These are phyloP conservation scores for Agrotis clavis DNA, from an alignment of 2,888 invertebrate species.

Conservation along the genomic window DNA sequence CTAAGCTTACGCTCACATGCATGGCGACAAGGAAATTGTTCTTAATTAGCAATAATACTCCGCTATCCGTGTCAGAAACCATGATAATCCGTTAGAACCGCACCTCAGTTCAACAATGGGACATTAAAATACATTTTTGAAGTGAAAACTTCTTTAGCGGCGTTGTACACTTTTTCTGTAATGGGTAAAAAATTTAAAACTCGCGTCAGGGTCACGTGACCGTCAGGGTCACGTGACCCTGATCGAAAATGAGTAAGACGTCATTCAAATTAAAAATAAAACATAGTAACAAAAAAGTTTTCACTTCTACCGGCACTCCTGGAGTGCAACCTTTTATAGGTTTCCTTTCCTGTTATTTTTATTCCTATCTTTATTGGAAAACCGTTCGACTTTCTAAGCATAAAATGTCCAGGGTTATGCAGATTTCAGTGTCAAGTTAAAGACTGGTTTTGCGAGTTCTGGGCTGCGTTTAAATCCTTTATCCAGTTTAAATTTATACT, in stretches of 20 bases:
- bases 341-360: conserved; percentile 4
- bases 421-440: not conserved
- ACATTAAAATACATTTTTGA: conserved; percentile 14
- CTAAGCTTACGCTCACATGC: conserved; percentile 23
- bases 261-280: too few relatives aligned
- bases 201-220: too few relatives aligned
- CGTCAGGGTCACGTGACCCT: too few relatives aligned
- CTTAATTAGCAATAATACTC: conserved; percentile 23
- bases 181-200: too few relatives aligned
- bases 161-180: too few relatives aligned
- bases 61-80: conserved; percentile 24
- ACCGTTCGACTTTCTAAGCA: conserved; percentile 36
- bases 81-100: conserved; percentile 24
- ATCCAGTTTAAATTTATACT: too few relatives aligned
- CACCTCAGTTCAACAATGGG: conserved; percentile 9
- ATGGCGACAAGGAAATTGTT: conserved; percentile 48
- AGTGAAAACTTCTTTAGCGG: too few relatives aligned
- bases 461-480: too few relatives aligned
- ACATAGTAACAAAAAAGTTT: too few relatives aligned
- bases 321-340: too few relatives aligned
- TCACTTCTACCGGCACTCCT: too few relatives aligned
- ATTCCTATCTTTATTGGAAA: conserved; percentile 10
- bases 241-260: too few relatives aligned
- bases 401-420: conserved; percentile 1
- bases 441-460: conserved; percentile 26